Evolutionary conservation across 1,140 invertebrate genomes (phyloP), one percentile per base, ranked within the genome.

Genomic region (Dendroctonus ponderosae): DNA sequence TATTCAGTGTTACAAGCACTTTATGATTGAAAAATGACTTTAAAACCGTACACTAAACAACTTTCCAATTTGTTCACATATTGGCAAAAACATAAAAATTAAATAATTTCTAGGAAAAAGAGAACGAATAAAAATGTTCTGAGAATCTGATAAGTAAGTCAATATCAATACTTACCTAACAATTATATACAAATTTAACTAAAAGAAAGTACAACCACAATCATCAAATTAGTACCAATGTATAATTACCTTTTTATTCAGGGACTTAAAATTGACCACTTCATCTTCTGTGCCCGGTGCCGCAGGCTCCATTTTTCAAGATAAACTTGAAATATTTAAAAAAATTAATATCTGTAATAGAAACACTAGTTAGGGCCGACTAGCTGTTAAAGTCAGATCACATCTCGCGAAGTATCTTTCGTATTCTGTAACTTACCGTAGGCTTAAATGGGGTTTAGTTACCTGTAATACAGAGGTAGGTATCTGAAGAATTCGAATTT

Each of bases 251-350:
- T 76, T 62, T 72, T 76, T 77, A 6, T 48, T 75, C 26, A 69
- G 66, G 11, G 64, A 54, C 60, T 67, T 65, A 43, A 70, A 71
- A 62, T 72, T 65, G 62, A 69, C 58, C 44, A 67, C 54, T 43
- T 77, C 76, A 61, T 76, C 75, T 72, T 77, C 76, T 15, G 76
- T 77, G 42, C 76, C 76, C 5, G 74, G 76, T 41, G 76, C 75
- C 14, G 68, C 68, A 38, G 76, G 76, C 64, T 77, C 76, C 74
- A 76, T 77, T 49, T 56, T 57, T 44, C 37, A 8, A 15, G 50
- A 46, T 49, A 9, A 52, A 11, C 42, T 57, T 49, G 11, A 57
- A 56, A 49, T 52, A 50, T 38, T 51, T 46, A 6, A n/a, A 12
- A 51, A n/a, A 40, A 26, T 52, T 53, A 69, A 38, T 40, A 64